These are phyloP conservation scores for Brevimyrus niger DNA, from an alignment of 2,113 vertebrate genomes.

Conservation along the genomic window DNA sequence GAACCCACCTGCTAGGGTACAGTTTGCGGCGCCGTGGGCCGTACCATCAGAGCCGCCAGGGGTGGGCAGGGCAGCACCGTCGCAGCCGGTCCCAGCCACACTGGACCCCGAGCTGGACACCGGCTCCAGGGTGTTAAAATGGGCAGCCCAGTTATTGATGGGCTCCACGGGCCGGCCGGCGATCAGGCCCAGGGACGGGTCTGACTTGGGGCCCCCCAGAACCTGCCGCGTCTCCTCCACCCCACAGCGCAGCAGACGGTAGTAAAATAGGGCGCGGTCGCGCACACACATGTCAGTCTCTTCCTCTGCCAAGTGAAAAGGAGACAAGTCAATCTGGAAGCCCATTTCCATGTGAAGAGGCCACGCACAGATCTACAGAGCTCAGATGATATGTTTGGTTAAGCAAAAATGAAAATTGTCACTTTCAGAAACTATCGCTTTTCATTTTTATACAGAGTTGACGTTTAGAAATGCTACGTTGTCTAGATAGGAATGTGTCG, in stretches of 20 bases:
- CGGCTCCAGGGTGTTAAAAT: slow-evolving; percentile 78
- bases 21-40: slow-evolving; percentile 42
- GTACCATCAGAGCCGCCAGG: slow-evolving; percentile 35
- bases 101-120: slow-evolving; percentile 59
- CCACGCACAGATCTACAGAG: background rate
- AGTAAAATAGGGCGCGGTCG: slow-evolving; percentile 86
- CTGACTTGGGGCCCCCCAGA: slow-evolving; percentile 77
- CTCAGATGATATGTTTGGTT: background rate
- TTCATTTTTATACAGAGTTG: background rate
- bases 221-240: slow-evolving; percentile 65
- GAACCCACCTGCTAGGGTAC: slow-evolving; percentile 32
- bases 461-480: background rate
- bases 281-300: slow-evolving; percentile 82
- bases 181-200: slow-evolving; percentile 77
- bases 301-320: slow-evolving; percentile 68
- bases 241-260: slow-evolving; percentile 76
- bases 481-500: background rate
- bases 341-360: background rate
- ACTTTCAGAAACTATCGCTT: background rate
- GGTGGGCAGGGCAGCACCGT: slow-evolving; percentile 36
- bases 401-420: background rate
- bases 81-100: slow-evolving; percentile 44
- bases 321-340: no score
- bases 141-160: slow-evolving; percentile 69
- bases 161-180: slow-evolving; percentile 69